Evolutionary conservation across 2,797 vertebrate genomes (phyloP), one percentile per base, ranked within the genome.

Genomic region (Protosalanx chinensis): DNA sequence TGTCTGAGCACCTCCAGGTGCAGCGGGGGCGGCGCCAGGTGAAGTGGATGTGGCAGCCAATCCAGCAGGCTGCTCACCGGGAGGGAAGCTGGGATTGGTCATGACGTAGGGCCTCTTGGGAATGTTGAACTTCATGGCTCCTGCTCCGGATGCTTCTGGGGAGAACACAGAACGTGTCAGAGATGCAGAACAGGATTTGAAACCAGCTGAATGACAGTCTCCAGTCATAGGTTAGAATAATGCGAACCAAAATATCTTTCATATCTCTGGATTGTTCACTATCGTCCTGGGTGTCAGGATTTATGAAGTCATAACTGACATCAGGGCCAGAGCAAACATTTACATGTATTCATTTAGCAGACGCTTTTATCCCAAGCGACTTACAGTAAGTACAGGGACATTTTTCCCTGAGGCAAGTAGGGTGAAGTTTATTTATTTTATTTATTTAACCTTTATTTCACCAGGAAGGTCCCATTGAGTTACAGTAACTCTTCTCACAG

Each of bases 41-140:
- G 91, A 90, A 1, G 84, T 82, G 16, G 88, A 67, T 1, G 76
- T 29, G 66, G 60, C 75, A 81, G 83, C 82, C 57, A 88, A 30
- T 63, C 86, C 87, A 5, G 88, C 51, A 0, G 90, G 84, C 72
- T 95, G 95, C 27, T 96, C 95, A 0, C 87, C 78, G 23, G 87
- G 71, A 27, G 85, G 69, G 67, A 95, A 96, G 72, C 70, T 89
- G 76, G 94, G 94, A 84, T 76, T 94, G 69, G 93, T 81, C 69
- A 92, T 83, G 3, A 94, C 88, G 72, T 95, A 94, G 0, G 93
- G 93, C 70, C 95, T 93, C 78, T 97, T 97, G 56, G 91, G 85
- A 84, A 98, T 94, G 82, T 95, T 97, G 88, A 98, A 98, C 85
- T 98, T 98, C 64, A 98, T 89, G 12, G 91, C 75, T 32, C 92